Conservation (phyloP, 2,797 vertebrate species). For the Brachyalestes nurse region DNA sequence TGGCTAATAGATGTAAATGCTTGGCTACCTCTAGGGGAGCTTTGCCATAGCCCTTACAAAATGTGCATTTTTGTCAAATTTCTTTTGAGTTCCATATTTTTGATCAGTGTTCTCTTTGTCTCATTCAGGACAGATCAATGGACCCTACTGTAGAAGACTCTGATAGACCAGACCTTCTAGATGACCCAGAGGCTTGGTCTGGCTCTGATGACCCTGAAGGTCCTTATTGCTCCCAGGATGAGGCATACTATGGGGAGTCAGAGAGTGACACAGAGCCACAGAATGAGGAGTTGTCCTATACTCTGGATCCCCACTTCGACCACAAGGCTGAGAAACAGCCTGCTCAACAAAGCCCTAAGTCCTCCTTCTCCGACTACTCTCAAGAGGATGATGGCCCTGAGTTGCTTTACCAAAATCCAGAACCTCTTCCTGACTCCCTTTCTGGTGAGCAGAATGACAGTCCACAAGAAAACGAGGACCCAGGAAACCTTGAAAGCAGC, state of each 20-base stretch:
- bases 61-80: too few species aligned
- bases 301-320: conserved; percentile 58
- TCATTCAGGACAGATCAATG: conserved; percentile 55
- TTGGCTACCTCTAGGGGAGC: too few species aligned
- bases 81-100: neutral
- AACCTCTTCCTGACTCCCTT: conserved; percentile 64
- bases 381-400: conserved; percentile 39
- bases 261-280: conserved; percentile 65
- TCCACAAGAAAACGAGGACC: conserved; percentile 11
- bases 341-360: neutral
- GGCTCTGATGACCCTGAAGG: conserved; percentile 69
- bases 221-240: conserved; percentile 63
- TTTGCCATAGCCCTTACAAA: too few species aligned
- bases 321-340: neutral
- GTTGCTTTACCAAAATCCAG: conserved; percentile 61
- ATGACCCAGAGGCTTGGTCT: conserved; percentile 57
- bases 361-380: conserved; percentile 29
- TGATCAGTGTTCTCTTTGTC: neutral
- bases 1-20: too few species aligned
- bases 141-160: conserved; percentile 64
- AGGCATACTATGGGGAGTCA: conserved; percentile 66
- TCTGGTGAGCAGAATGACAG: conserved; percentile 60
- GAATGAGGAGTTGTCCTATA: conserved; percentile 49
- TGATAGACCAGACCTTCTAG: conserved; percentile 28
- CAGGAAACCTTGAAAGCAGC: neutral